Base-by-base conservation (phyloP, 2,888 invertebrate genomes). In the Leptopterna dolabrata region DNA sequence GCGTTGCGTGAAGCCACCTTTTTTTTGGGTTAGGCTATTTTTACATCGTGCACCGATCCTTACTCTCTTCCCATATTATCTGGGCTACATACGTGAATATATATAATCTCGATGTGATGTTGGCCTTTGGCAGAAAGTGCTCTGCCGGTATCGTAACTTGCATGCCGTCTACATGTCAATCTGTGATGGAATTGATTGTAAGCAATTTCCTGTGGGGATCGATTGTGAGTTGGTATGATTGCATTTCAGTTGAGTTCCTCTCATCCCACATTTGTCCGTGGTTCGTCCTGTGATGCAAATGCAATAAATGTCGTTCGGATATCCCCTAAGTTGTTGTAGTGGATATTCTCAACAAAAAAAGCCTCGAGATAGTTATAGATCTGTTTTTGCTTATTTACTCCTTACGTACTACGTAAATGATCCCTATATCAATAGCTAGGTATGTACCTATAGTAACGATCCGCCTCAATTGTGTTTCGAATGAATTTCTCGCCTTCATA, bases 161-260 rank as follows among this genome's bases (percentile, higher is more conserved):
- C 43, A 78, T 78, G 43, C 78, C 41, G 43, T 43, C 19, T 43
- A 45, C 78, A 45, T 78, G 78, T 78, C 78, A 78, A 78, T 78
- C 78, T 45, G n/a, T 78, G 41, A 78, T 78, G 41, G 78, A 78
- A 78, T 78, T 43, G 78, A 78, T 78, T 78, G 27, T 78, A 19
- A 78, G 43, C 78, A 78, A 78, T 78, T 78, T 78, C 78, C 78
- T 76, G 76, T 36, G n/a, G 9, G 76, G 78, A 78, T 45, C 78
- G 78, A 78, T 78, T n/a, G 63, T 27, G 63, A 63, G 63, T 63
- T 27, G 63, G 6, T 63, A 63, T 27, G 63, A 63, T 63, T 27
- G 63, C 63, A 63, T 63, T 63, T 24, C 63, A 63, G 63, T 63
- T 63, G 63, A n/a, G n/a, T n/a, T n/a, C 16, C 24, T 63, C 63